phyloP scores from a whole-genome alignment of 2,797 vertebrate species.

The Pygocentrus nattereri region DNA sequence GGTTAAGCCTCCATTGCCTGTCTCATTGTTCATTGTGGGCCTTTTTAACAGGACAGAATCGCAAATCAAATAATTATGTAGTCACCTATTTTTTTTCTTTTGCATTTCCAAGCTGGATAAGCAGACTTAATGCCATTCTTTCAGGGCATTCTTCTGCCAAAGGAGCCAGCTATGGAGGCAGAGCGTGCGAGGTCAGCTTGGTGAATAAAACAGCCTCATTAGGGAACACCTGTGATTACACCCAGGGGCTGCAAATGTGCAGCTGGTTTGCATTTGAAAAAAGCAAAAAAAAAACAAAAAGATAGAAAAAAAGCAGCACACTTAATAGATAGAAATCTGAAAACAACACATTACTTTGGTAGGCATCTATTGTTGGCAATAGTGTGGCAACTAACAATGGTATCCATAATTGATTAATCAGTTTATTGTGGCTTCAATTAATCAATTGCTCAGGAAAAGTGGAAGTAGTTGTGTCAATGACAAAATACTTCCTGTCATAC shows the following conservation, averaged over 20 bases:
- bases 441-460: no score
- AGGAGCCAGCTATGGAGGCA: constrained; percentile 32
- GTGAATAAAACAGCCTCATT: constrained; percentile 65
- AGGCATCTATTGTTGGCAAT: neutral
- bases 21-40: neutral
- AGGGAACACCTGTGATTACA: constrained; percentile 60
- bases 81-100: constrained; percentile 43
- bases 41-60: constrained; percentile 37
- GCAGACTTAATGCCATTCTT: constrained; percentile 32
- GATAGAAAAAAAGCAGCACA: constrained; percentile 30
- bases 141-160: constrained; percentile 35
- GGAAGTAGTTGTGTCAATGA: no score
- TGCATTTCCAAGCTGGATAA: constrained; percentile 32
- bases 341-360: neutral
- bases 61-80: constrained; percentile 52
- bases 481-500: no score
- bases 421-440: no score
- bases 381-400: no score
- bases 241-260: constrained; percentile 44
- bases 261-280: constrained; percentile 36
- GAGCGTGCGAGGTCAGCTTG: constrained; percentile 27
- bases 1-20: constrained; percentile 34
- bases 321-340: constrained; percentile 30
- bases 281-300: no score
- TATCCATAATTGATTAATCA: no score